Evolutionary conservation across 2,888 invertebrate genomes (phyloP), one percentile per base, ranked within the genome.

Genomic region (Automeris io): DNA sequence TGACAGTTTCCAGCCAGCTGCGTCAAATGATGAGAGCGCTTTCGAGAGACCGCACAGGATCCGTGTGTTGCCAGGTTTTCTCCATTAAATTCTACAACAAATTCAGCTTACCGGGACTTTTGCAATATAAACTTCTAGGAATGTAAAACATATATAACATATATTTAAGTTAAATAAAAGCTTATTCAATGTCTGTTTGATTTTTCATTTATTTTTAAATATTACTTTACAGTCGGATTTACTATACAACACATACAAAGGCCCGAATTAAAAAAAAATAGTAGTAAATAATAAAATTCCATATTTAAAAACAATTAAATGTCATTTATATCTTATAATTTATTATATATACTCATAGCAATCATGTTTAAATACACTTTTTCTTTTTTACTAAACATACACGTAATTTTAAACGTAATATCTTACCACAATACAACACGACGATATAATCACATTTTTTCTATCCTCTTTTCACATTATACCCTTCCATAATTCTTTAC

Each of bases 11-110:
- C 51, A 54, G 6, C 49, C 43, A n/a, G 47, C 45, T 22, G 21
- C 43, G 3, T 54, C 54, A 0, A 51, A 50, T 1, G 67, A 61
- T 18, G 67, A 70, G 21, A 68, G 61, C 18, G 52, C 65, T 0
- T 73, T 67, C 33, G 65, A 67, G 0, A 62, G 65, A 19, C 73
- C 75, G 0, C 78, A 64, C 51, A 73, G 73, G 41, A 77, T 81
- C 13, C 68, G 78, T 0, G 61, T 72, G 6, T 29, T 78, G 40
- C 79, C 78, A 35, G 80, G 71, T 4, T 81, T 54, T 35, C 67
- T 78, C 2, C 79, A 79, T 47, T 80, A 51, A 55, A 25, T 21
- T 22, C 5, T 21, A 9, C 19, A 42, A 24, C 5, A 0, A 24
- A 23, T 34, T 12, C 32, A 18, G 26, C 25, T n/a, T 37, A 23